These are phyloP conservation scores for Archips crataeganus DNA, from an alignment of 2,888 invertebrate genomes.

Conservation along the genomic window DNA sequence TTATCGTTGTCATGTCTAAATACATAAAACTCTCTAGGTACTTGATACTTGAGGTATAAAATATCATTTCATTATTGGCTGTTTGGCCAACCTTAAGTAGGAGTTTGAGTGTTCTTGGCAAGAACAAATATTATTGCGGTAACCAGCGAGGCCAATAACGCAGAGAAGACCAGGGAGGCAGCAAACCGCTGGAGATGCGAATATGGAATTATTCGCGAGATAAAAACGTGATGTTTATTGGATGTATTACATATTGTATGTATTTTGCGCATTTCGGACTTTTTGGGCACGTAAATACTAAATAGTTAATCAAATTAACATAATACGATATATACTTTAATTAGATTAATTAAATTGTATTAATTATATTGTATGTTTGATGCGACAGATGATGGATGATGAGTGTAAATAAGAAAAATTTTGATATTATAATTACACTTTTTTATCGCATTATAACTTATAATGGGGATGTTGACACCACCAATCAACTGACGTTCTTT, in stretches of 20 bases:
- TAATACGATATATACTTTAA: no score
- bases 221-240: not conserved
- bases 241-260: not conserved
- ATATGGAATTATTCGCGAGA: not conserved
- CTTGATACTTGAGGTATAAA: constrained; percentile 14
- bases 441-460: no score
- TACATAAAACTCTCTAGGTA: not conserved
- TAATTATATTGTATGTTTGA: no score
- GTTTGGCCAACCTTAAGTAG: constrained; percentile 1
- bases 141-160: constrained; percentile 3
- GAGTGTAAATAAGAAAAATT: no score
- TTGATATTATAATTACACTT: no score
- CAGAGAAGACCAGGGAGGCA: constrained; percentile 2
- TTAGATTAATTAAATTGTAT: no score
- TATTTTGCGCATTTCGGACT: no score
- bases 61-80: not conserved
- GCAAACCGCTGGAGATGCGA: not conserved
- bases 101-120: constrained; percentile 3
- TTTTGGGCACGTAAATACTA: no score
- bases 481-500: no score
- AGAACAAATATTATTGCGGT: constrained; percentile 7
- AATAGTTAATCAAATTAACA: no score
- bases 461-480: no score
- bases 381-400: no score
- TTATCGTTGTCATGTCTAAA: not conserved